Percentiles rank a stretch among this genome's conserved stretches.
phyloP scores from a whole-genome alignment of 1,140 invertebrate species.

The Cepaea nemoralis region DNA sequence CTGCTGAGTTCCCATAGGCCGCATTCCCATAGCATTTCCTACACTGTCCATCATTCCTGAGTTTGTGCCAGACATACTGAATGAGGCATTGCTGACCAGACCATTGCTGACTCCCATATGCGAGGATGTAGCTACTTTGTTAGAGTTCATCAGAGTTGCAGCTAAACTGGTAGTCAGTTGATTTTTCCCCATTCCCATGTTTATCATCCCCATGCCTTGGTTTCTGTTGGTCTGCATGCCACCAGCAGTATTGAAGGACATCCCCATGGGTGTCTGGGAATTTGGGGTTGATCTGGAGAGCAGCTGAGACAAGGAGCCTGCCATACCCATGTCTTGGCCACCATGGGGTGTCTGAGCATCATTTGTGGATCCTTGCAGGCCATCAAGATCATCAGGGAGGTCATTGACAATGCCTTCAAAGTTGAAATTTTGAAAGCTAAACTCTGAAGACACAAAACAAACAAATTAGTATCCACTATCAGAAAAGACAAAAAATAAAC shows the following conservation, averaged over 20 bases:
- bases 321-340: slow-evolving; percentile 54
- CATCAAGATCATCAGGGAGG: slow-evolving; percentile 87
- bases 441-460: slow-evolving; percentile 50
- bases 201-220: slow-evolving; percentile 41
- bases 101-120: slow-evolving; percentile 36
- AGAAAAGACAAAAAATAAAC: too few relatives aligned
- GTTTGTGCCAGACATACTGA: slow-evolving; percentile 29
- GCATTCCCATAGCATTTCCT: slow-evolving; percentile 40
- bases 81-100: slow-evolving; percentile 36
- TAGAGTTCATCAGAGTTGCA: slow-evolving; percentile 50
- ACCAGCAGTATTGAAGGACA: slow-evolving; percentile 45
- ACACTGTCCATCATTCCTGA: slow-evolving; percentile 37
- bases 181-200: slow-evolving; percentile 39
- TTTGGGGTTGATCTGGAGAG: slow-evolving; percentile 57
- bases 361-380: slow-evolving; percentile 59
- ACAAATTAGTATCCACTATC: neutral
- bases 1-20: slow-evolving; percentile 41
- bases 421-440: slow-evolving; percentile 45
- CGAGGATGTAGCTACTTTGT: slow-evolving; percentile 41
- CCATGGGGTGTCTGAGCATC: slow-evolving; percentile 46
- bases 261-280: slow-evolving; percentile 48
- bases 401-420: slow-evolving; percentile 75
- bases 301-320: slow-evolving; percentile 62
- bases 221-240: slow-evolving; percentile 47
- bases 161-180: slow-evolving; percentile 25